Base-by-base conservation (phyloP, 1,140 invertebrate genomes). In the Eupristina koningsbergeri region DNA sequence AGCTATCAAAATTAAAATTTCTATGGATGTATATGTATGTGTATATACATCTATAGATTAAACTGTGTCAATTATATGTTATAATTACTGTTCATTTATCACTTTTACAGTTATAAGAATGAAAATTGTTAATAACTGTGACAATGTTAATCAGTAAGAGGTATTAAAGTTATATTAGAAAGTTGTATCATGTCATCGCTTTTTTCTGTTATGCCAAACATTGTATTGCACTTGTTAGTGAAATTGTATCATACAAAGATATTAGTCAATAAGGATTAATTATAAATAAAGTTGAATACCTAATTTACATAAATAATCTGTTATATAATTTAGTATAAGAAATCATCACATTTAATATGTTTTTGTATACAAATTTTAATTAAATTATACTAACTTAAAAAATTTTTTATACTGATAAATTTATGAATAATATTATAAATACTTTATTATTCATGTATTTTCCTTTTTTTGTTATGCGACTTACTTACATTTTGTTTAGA, bases 221-320 rank as follows among this genome's bases (percentile, higher is more conserved):
- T 71, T 86, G 86, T 86, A 87, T 88, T 86, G 87, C 89, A 91
- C 88, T 90, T 89, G 89, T 91, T 91, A 91, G 89, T 77, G 83
- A 89, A 89, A 85, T 87, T 91, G 90, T 90, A 91, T 79, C 87
- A 90, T 90, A 89, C 87, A 87, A 88, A 87, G 87, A 86, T 84
- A 79, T 80, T 90, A 90, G 88, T 84, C 83, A 81, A 87, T 90
- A 89, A 90, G 86, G 88, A 90, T 89, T 86, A 87, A 89, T 88
- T 88, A 89, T 88, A 88, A 89, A 89, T 88, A 88, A 84, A 90
- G 87, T 90, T 88, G 89, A 89, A 89, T 89, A 90, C 87, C 87
- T 91, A 86, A 88, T 91, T 91, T 90, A 89, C 88, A 88, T 89
- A 89, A 89, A 87, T 84, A 58, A 88, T 88, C 83, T 89, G 88